A percentile compares a stretch with the other conserved stretches of the same genome.
Evolutionary conservation across 2,797 vertebrate genomes (phyloP).

Genomic region (Enteromius viviparus): DNA sequence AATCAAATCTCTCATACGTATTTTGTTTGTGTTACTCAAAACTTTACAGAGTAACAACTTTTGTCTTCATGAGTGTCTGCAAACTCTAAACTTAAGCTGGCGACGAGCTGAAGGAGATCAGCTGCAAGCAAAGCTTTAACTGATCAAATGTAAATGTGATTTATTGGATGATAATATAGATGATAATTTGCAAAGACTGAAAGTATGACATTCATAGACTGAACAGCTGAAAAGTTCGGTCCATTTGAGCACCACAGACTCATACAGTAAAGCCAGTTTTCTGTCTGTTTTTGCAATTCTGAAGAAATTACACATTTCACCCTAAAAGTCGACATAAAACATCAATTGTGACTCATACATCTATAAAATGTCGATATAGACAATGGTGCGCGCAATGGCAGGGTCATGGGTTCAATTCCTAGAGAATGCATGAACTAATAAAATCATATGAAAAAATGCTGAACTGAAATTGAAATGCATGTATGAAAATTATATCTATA

Average conservation of each 20-base stretch:
- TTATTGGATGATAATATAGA: neutral
- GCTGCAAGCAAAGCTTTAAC: too few relatives aligned
- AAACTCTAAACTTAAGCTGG: neutral
- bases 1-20: slow-evolving; percentile 34
- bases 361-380: neutral
- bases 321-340: neutral
- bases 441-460: too few relatives aligned
- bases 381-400: neutral
- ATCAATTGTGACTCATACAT: too few relatives aligned
- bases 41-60: slow-evolving; percentile 7
- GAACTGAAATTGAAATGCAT: neutral
- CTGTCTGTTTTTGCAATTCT: neutral
- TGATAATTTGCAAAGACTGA: neutral
- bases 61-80: slow-evolving; percentile 5
- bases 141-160: neutral
- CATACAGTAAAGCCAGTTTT: neutral
- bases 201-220: neutral
- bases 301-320: neutral
- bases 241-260: neutral
- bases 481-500: neutral
- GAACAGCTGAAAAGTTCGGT: too few relatives aligned
- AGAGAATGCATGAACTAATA: neutral
- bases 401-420: neutral
- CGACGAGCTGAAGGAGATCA: neutral
- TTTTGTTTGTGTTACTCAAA: slow-evolving; percentile 17